Evolutionary conservation across 2,888 invertebrate genomes (phyloP).

Genomic region (Yponomeuta evonymella): DNA sequence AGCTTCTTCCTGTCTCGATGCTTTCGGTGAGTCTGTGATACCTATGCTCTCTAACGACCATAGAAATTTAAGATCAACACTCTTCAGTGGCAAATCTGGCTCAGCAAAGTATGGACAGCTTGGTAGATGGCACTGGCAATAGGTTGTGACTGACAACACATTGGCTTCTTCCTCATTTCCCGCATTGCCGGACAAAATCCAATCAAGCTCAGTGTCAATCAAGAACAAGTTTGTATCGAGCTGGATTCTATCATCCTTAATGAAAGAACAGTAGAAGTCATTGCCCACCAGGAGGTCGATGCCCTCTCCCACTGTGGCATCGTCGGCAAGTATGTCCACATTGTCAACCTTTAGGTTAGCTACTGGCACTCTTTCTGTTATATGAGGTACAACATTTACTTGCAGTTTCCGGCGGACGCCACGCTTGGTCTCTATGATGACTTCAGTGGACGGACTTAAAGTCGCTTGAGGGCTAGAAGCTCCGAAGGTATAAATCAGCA

Average conservation of each 20-base stretch:
- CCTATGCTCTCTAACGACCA: neutral
- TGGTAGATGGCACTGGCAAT: neutral
- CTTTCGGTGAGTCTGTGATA: neutral
- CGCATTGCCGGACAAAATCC: conserved; percentile 11
- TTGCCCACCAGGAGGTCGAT: conserved; percentile 3
- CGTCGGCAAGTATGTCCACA: neutral
- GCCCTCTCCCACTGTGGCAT: neutral
- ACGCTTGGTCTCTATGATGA: conserved; percentile 6
- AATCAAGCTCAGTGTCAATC: conserved; percentile 11
- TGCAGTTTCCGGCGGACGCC: neutral
- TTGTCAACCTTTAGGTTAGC: neutral
- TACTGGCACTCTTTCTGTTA: neutral
- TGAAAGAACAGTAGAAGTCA: conserved; percentile 4
- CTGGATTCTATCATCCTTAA: neutral
- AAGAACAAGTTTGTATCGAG: neutral
- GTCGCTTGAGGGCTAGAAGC: no score
- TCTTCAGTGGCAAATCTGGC: neutral
- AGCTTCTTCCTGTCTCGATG: neutral
- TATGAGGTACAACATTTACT: conserved; percentile 1
- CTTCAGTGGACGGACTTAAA: neutral
- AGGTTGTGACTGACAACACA: neutral
- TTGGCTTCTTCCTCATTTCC: neutral
- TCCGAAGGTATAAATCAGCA: no score
- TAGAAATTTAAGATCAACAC: neutral
- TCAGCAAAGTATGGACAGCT: neutral